These are phyloP conservation scores for Brotula barbata DNA, from an alignment of 2,797 vertebrate genomes.

Conservation along the genomic window DNA sequence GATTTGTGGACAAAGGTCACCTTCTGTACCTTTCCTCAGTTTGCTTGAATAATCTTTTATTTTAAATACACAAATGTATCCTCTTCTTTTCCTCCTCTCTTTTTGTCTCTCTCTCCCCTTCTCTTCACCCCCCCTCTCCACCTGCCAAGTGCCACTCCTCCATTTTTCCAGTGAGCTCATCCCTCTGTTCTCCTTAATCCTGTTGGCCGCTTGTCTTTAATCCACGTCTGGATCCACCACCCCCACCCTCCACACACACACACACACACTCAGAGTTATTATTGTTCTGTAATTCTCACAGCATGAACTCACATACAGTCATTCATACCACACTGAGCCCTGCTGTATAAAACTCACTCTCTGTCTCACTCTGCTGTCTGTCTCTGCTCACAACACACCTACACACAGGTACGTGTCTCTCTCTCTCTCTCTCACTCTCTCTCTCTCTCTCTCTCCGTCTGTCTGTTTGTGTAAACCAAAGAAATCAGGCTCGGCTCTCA, in stretches of 20 bases:
- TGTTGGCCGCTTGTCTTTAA: conserved; percentile 78
- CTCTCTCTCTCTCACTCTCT: too few relatives aligned
- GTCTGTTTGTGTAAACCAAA: conserved; percentile 7
- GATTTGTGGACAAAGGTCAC: too few relatives aligned
- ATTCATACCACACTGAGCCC: conserved; percentile 21
- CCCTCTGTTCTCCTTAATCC: conserved; percentile 77
- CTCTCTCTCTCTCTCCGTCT: not conserved
- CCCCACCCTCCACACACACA: conserved; percentile 48
- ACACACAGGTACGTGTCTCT: conserved; percentile 67
- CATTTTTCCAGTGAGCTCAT: conserved; percentile 81
- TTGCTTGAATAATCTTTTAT: too few relatives aligned
- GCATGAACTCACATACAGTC: conserved; percentile 42
- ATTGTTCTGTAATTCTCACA: conserved; percentile 62
- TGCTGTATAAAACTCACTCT: conserved; percentile 72
- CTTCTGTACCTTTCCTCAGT: not conserved
- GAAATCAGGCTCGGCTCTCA: not conserved
- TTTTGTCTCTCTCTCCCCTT: conserved; percentile 22
- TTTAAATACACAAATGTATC: too few relatives aligned
- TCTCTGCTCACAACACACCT: conserved; percentile 33
- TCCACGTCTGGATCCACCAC: conserved; percentile 73
- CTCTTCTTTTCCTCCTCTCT: conserved; percentile 33
- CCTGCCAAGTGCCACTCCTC: conserved; percentile 55
- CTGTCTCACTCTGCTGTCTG: conserved; percentile 33
- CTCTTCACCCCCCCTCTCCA: conserved; percentile 37
- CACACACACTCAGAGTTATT: conserved; percentile 62